Evolutionary conservation across 2,113 vertebrate genomes (phyloP).

Genomic region (Uropsilus gracilis): DNA sequence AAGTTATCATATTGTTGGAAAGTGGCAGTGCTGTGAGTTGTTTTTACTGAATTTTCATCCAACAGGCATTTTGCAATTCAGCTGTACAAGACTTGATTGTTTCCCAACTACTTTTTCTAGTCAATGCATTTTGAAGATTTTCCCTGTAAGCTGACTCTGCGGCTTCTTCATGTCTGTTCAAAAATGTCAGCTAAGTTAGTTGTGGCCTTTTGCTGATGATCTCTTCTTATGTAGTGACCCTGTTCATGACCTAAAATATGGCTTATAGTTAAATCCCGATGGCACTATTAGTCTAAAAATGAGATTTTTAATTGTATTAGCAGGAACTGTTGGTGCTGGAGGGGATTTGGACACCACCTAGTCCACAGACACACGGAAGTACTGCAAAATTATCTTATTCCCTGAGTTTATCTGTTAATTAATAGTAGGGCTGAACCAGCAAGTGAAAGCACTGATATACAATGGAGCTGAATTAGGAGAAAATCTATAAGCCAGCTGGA

Average conservation of each 20-base stretch:
- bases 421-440: neutral
- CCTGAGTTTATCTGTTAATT: neutral
- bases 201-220: neutral
- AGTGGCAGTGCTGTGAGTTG: neutral
- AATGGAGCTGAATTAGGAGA: neutral
- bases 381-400: neutral
- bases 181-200: neutral
- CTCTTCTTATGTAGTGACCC: neutral
- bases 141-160: neutral
- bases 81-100: neutral
- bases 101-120: neutral
- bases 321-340: neutral
- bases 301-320: slow-evolving; percentile 9
- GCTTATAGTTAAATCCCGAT: neutral
- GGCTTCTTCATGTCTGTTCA: slow-evolving; percentile 22
- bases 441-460: neutral
- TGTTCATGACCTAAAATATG: neutral
- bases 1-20: neutral
- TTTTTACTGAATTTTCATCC: neutral
- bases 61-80: neutral
- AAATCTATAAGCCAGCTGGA: neutral
- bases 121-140: neutral
- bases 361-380: neutral
- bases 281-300: neutral
- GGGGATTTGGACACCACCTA: neutral